phyloP scores from a whole-genome alignment of 2,113 vertebrate species.

The Stegastes partitus region DNA sequence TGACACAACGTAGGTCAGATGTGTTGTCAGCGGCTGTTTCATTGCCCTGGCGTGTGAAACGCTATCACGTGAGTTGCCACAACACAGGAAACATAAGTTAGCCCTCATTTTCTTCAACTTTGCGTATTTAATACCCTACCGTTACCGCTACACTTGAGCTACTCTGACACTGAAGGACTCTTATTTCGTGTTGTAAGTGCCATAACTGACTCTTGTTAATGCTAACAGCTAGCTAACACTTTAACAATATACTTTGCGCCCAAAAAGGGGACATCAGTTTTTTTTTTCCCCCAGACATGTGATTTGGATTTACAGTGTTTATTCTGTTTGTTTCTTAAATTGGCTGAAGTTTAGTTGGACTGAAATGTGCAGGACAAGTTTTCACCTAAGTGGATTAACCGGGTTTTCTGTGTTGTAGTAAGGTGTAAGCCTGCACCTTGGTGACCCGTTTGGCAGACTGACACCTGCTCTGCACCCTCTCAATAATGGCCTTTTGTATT shows the following conservation, averaged over 20 bases:
- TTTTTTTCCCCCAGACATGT: neutral
- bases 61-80: constrained; percentile 78
- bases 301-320: neutral
- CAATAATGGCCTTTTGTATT: constrained; percentile 16
- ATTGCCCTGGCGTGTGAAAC: constrained; percentile 38
- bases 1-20: neutral
- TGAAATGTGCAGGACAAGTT: neutral
- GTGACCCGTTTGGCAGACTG: constrained; percentile 21
- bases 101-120: neutral
- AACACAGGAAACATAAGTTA: constrained; percentile 54
- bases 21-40: constrained; percentile 16
- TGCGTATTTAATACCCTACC: neutral
- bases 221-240: neutral
- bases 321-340: neutral
- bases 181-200: neutral
- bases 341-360: too few species aligned
- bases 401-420: neutral
- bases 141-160: neutral
- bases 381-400: constrained; percentile 13
- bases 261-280: too few species aligned
- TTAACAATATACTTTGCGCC: neutral
- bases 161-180: neutral
- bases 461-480: constrained; percentile 12
- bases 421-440: neutral
- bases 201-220: neutral